Conservation (phyloP, 35 echinoderm and acorn worm species). For the Eucidaris tribuloides region DNA sequence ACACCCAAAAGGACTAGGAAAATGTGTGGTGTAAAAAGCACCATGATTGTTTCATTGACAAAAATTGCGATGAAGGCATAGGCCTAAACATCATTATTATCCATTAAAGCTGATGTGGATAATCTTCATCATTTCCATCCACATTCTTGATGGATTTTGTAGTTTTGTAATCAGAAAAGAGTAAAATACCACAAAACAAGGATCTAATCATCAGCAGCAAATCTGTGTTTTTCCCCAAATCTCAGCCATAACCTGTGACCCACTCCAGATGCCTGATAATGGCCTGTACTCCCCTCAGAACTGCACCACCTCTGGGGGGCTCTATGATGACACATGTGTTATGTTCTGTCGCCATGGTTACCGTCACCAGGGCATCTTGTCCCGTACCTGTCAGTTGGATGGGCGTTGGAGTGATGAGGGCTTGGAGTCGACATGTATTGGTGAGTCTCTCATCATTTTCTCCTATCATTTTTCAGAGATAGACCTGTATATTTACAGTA, state of each 20-base stretch:
- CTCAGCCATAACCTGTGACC: not conserved
- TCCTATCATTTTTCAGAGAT: too few relatives aligned
- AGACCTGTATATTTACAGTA: too few relatives aligned
- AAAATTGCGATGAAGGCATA: not conserved
- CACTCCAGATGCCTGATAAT: not conserved
- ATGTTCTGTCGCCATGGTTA: constrained; percentile 6
- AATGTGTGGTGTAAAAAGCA: too few relatives aligned
- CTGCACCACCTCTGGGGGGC: not conserved
- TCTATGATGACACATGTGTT: constrained; percentile 9
- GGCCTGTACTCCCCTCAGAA: not conserved
- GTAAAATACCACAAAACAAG: too few relatives aligned
- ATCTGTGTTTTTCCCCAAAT: not conserved
- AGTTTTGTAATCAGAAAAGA: too few relatives aligned
- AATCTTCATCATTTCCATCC: too few relatives aligned
- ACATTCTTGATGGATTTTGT: too few relatives aligned
- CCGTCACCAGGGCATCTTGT: not conserved
- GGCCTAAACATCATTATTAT: not conserved
- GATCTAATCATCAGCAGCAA: too few relatives aligned
- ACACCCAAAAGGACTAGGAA: too few relatives aligned
- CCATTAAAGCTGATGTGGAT: too few relatives aligned
- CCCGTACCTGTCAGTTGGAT: not conserved
- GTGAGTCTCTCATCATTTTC: too few relatives aligned
- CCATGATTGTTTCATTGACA: too few relatives aligned
- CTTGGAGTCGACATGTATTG: not conserved
- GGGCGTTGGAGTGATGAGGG: constrained; percentile 3